Base-by-base conservation (phyloP, 2,797 vertebrate species). In the Rhinoraja longicauda region DNA sequence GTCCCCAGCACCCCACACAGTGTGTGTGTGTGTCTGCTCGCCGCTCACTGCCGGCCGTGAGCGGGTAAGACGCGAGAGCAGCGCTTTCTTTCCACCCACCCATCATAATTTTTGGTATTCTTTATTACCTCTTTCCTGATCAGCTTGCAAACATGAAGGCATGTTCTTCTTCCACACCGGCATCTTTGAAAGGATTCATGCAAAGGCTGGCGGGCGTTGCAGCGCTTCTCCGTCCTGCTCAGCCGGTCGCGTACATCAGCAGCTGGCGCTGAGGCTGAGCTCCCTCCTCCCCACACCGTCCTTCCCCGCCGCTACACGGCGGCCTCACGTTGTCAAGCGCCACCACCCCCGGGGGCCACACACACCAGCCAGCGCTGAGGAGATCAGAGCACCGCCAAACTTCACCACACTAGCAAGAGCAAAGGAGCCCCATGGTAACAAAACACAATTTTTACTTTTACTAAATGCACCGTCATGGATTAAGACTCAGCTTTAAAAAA, bases 161-260 rank as follows among this genome's bases (percentile, higher is more conserved):
- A 99, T 99, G 95, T 97, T 99, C 96, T 98, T 98, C 97, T 99
- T 99, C 98, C 98, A 99, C 95, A 98, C 98, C 95, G 98, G 98
- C 98, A 99, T 99, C 97, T 97, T 97, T 96, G 96, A 94, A 96
- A 92, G 93, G 93, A 67, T 59, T 76, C 26, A 92, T 90, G 94
- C 84, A 93, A 75, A 72, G 53, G 21, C 19, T 19, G 70, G 17
- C 21, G 15, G 2, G 70, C 12, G 39, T 21, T 53, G 24, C 39
- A 21, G 90, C 53, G 24, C 3, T 92, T 92, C 1, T 15, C 70
- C 26, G 24, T 67, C 19, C 59, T n/a, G n/a, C n/a, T 88, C 84
- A 88, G n/a, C 32, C 59, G 59, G 67, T 9, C 59, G n/a, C n/a
- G 19, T 32, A 84, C 81, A 84, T 59, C 59, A n/a, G 59, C 12